Evolutionary conservation across 2,113 vertebrate species (phyloP).

Genomic region (Columbina picui): DNA sequence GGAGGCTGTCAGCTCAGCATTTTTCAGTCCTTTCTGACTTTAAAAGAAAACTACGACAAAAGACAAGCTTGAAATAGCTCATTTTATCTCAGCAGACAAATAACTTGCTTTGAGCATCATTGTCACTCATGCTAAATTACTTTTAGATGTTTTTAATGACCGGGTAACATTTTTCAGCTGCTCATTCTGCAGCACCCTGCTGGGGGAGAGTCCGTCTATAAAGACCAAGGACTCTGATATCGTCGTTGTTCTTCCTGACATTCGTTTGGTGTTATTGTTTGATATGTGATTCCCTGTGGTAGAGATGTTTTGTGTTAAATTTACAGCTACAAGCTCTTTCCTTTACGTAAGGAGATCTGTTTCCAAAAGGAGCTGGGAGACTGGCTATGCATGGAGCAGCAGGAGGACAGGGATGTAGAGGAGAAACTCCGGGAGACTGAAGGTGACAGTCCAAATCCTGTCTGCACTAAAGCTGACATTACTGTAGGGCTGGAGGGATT

Average conservation of each 20-base stretch:
- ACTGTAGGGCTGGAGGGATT: neutral
- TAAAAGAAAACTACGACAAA: constrained; percentile 12
- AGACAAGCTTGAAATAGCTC: constrained; percentile 20
- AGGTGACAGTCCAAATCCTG: neutral
- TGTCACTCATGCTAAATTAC: constrained; percentile 48
- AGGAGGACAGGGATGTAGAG: neutral
- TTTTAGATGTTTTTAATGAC: constrained; percentile 34
- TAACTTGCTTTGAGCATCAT: constrained; percentile 13
- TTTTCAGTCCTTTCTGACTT: neutral
- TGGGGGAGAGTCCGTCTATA: neutral
- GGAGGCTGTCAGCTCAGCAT: neutral
- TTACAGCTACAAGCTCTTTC: neutral
- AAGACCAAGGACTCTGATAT: neutral
- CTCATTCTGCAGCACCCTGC: neutral
- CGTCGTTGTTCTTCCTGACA: neutral
- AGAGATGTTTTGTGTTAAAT: neutral
- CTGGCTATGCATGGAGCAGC: neutral
- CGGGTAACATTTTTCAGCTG: neutral
- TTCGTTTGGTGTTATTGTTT: neutral
- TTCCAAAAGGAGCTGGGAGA: neutral
- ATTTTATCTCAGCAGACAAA: constrained; percentile 34
- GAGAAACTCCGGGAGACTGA: neutral
- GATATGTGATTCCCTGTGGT: neutral
- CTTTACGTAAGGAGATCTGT: neutral
- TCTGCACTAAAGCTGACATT: neutral